phyloP scores from a whole-genome alignment of 2,797 vertebrate genomes.

The Pygocentrus nattereri region DNA sequence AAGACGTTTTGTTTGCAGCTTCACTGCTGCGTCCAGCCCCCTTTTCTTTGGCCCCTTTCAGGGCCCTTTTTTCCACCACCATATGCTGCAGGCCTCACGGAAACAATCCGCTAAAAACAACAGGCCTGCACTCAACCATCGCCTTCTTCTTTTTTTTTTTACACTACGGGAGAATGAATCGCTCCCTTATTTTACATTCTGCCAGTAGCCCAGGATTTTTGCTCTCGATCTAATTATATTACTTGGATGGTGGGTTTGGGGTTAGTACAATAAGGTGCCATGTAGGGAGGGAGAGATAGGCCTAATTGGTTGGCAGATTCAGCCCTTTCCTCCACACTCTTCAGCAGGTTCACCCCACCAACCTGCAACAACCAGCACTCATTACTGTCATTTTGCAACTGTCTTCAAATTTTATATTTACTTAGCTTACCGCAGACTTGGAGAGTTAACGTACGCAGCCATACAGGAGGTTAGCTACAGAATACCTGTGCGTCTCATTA shows the following conservation, averaged over 20 bases:
- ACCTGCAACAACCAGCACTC: conserved; percentile 22
- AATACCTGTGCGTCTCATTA: conserved; percentile 36
- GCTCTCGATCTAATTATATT: conserved; percentile 62
- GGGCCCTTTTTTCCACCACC: conserved; percentile 54
- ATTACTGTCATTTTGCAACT: conserved; percentile 45
- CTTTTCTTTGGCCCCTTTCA: conserved; percentile 56
- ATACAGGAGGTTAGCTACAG: conserved; percentile 11
- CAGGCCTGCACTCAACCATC: conserved; percentile 62
- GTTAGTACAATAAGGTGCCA: conserved; percentile 53
- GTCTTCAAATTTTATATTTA: conserved; percentile 37
- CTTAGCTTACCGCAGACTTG: conserved; percentile 21
- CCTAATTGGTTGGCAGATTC: conserved; percentile 45
- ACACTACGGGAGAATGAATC: conserved; percentile 60
- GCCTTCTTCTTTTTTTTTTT: conserved; percentile 41
- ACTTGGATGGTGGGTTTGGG: conserved; percentile 50
- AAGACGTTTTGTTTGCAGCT: conserved; percentile 64
- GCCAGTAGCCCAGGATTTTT: conserved; percentile 50
- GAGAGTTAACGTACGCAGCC: neutral
- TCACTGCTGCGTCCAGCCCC: conserved; percentile 48
- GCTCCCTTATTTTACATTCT: conserved; percentile 60
- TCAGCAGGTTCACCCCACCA: conserved; percentile 27
- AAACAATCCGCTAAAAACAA: conserved; percentile 70
- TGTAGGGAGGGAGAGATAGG: conserved; percentile 23
- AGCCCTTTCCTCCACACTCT: conserved; percentile 1
- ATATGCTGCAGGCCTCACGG: conserved; percentile 66